phyloP scores from a whole-genome alignment of 2,888 invertebrate genomes.

The Mythimna ferrago region DNA sequence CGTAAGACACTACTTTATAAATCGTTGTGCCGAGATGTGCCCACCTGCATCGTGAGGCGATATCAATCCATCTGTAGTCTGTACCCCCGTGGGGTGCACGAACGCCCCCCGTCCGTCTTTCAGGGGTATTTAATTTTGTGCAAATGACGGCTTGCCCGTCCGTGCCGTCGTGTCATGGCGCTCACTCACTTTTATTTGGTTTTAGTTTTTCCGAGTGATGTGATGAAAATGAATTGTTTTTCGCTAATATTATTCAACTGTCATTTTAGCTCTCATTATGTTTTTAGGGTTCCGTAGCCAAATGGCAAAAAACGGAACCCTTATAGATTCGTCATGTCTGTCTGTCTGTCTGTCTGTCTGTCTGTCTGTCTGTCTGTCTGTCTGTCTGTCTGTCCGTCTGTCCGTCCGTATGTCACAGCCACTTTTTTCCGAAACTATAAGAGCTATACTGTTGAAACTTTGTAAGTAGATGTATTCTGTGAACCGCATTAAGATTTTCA shows the following conservation, averaged over 20 bases:
- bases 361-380: no score
- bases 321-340: no score
- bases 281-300: no score
- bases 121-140: conserved; percentile 88
- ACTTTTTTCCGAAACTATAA: no score
- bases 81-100: conserved; percentile 69
- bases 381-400: no score
- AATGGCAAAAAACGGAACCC: no score
- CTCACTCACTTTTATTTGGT: conserved; percentile 49
- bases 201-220: conserved; percentile 34
- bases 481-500: no score
- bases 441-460: no score
- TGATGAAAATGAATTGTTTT: conserved; percentile 7
- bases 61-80: conserved; percentile 89
- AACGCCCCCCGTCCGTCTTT: conserved; percentile 79
- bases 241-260: not conserved
- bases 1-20: conserved; percentile 76
- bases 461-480: no score
- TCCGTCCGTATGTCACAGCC: no score
- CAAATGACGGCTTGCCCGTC: conserved; percentile 76
- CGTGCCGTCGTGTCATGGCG: conserved; percentile 58
- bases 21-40: conserved; percentile 82
- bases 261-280: not conserved
- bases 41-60: conserved; percentile 87
- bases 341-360: no score